Evolutionary conservation across 92 coral and sea anemone species (phyloP), one percentile per base, ranked within the genome.

Genomic region (Umimayanthus kanabou): DNA sequence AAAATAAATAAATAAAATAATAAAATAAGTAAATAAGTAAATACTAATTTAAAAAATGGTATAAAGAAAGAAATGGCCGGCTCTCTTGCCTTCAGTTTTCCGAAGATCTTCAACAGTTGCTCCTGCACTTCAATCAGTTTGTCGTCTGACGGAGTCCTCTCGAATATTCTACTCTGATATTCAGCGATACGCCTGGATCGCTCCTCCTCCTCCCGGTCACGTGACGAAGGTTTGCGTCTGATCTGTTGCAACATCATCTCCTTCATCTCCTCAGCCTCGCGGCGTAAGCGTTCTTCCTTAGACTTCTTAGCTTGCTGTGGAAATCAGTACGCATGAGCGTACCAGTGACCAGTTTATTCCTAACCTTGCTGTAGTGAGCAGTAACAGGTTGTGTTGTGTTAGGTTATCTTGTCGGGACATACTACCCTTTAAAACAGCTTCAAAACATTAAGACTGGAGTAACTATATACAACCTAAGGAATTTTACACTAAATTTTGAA

Each of bases 71-170:
- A 0, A 86, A 86, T 57, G 37, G 16, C 70, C 4, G 9, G 15
- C 29, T 57, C 55, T 11, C 87, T 53, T 49, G 93, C 99, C 99
- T 97, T 95, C 30, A 97, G 90, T 82, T 92, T 97, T 9, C 94
- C 94, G 57, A 97, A 97, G 73, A 97, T 85, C 55, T 91, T 93
- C 70, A 97, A 88, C 45, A 97, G 70, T 78, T 97, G 97, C 69
- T 97, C 99, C 84, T 97, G 99, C 26, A 97, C 99, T 57, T 95
- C 92, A 14, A 95, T 87, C 67, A 97, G 85, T 20, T 85, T 77
- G 49, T 89, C 98, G 43, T 91, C 90, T 39, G 95, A 87, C 66
- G 87, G 58, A 6, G 78, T 73, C 8, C 90, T 85, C n/a, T 85
- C 90, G 53, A 45, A 76, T 87, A 90, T 88, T 55, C 91, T 91